phyloP scores from a whole-genome alignment of 2,888 invertebrate species.

The Lampropteryx suffumata region DNA sequence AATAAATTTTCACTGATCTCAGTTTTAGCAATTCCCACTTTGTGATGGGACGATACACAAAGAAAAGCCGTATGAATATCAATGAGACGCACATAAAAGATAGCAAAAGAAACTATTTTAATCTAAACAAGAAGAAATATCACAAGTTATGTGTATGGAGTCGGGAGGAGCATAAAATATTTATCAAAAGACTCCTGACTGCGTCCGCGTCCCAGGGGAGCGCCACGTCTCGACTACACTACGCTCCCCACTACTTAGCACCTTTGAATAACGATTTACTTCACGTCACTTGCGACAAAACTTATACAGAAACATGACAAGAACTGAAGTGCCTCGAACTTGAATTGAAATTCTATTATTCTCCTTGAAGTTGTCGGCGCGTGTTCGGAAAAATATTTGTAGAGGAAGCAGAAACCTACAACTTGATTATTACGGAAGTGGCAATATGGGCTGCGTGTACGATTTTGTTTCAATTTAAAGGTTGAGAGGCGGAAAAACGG shows the following conservation, averaged over 20 bases:
- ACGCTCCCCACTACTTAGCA: conserved; percentile 64
- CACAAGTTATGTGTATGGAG: conserved; percentile 59
- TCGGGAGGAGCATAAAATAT: conserved; percentile 75
- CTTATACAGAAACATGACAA: conserved; percentile 23
- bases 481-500: conserved; percentile 65
- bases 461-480: conserved; percentile 73
- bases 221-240: conserved; percentile 43
- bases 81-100: conserved; percentile 52
- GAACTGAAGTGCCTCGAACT: conserved; percentile 20
- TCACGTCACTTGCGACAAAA: conserved; percentile 41
- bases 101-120: conserved; percentile 59
- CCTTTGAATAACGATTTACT: conserved; percentile 59
- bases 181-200: conserved; percentile 77
- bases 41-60: conserved; percentile 41
- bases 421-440: no score
- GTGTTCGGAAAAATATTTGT: no score
- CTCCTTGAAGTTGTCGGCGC: conserved; percentile 1
- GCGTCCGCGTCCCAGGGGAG: conserved; percentile 57
- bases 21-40: conserved; percentile 32
- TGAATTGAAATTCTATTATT: conserved; percentile 25
- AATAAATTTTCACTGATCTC: conserved; percentile 23
- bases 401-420: no score
- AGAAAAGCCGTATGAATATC: conserved; percentile 54
- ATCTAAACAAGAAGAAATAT: conserved; percentile 62
- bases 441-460: conserved; percentile 50